Evolutionary conservation across 1,140 invertebrate species (phyloP).

Genomic region (Colletes gigas): DNA sequence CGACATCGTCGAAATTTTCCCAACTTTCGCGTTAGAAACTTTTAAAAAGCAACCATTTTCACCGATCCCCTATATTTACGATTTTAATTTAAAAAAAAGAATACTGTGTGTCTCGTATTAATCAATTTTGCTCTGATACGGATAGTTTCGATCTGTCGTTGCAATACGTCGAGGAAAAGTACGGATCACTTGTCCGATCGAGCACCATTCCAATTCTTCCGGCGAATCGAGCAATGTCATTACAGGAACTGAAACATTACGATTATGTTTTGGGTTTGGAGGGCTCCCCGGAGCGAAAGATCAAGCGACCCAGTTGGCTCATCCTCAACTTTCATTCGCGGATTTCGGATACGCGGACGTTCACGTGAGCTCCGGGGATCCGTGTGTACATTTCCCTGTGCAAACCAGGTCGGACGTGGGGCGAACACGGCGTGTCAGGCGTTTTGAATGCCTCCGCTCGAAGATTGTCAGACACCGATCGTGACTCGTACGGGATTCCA

Average conservation of each 20-base stretch:
- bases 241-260: not conserved
- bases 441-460: not conserved
- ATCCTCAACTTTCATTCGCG: constrained; percentile 61
- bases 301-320: constrained; percentile 72
- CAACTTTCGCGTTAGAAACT: not conserved
- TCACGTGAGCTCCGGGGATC: constrained; percentile 1
- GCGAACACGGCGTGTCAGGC: constrained; percentile 1
- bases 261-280: constrained; percentile 58
- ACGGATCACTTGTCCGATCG: not conserved
- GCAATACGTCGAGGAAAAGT: not conserved
- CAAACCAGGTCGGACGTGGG: constrained; percentile 30
- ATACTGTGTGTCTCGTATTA: too few relatives aligned
- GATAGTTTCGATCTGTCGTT: too few relatives aligned
- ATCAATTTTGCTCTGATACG: too few relatives aligned
- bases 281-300: constrained; percentile 60
- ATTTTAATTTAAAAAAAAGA: not conserved
- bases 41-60: not conserved
- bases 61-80: not conserved
- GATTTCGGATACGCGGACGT: constrained; percentile 36
- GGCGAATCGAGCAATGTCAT: constrained; percentile 1
- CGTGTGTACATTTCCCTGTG: constrained; percentile 29
- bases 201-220: not conserved
- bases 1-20: not conserved
- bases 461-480: constrained; percentile 14
- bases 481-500: constrained; percentile 11